phyloP scores from a whole-genome alignment of 2,113 vertebrate species.

The Columba livia region DNA sequence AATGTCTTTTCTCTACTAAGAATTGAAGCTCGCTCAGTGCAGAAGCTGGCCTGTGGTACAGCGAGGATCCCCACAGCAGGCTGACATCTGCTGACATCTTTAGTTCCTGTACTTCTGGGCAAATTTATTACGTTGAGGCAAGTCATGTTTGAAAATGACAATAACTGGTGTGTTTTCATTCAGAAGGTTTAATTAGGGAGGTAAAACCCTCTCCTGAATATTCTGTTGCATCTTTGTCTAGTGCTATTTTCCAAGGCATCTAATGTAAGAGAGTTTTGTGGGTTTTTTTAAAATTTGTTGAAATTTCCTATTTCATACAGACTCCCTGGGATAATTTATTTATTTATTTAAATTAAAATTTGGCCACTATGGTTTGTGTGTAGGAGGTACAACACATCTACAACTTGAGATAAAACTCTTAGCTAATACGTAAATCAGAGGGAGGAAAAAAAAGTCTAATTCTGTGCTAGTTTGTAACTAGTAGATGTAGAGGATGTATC shows the following conservation, averaged over 20 bases:
- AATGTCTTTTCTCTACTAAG: neutral
- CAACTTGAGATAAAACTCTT: neutral
- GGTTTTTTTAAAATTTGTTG: neutral
- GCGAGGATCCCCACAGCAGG: neutral
- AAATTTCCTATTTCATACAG: neutral
- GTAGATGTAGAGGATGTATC: neutral
- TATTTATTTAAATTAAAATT: neutral
- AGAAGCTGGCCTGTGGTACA: neutral
- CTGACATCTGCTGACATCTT: neutral
- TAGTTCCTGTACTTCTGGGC: neutral
- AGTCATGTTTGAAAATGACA: neutral
- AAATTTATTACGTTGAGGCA: neutral
- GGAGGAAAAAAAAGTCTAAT: neutral
- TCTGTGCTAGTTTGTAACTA: neutral
- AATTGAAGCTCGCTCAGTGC: fast-evolving
- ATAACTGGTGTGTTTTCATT: neutral
- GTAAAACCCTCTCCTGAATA: neutral
- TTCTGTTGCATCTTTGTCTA: neutral
- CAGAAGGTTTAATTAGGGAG: neutral
- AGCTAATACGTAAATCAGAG: neutral
- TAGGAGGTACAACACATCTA: neutral
- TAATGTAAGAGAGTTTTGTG: neutral
- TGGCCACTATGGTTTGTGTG: neutral
- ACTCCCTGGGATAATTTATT: neutral
- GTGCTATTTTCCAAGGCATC: neutral